These are phyloP conservation scores for Onchidella celtica DNA, from an alignment of 2,888 invertebrate species.

Conservation along the genomic window DNA sequence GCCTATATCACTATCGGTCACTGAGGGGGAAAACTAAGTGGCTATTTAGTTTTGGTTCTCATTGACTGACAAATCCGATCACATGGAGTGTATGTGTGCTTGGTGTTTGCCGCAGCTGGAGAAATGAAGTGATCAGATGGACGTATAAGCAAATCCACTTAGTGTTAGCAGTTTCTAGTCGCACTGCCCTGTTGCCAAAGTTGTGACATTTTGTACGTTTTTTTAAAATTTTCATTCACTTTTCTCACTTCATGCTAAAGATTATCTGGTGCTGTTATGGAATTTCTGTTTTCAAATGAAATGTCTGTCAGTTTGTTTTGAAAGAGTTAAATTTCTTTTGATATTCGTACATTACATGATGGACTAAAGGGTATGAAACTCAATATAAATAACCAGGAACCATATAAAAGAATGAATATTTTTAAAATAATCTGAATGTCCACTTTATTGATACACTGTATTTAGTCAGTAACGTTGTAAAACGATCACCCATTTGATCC, in stretches of 20 bases:
- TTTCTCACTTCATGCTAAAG: background rate
- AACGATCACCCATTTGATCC: background rate
- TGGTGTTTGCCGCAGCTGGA: background rate
- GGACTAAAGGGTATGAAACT: background rate
- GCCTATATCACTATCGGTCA: too few species aligned
- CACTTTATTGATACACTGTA: background rate
- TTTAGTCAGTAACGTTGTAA: too few species aligned
- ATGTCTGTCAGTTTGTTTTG: background rate
- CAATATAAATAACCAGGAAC: background rate
- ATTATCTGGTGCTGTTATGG: background rate
- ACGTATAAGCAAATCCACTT: too few species aligned
- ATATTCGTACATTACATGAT: background rate
- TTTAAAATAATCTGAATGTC: background rate
- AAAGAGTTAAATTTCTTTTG: background rate
- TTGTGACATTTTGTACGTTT: background rate
- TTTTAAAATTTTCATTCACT: background rate
- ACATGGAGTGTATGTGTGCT: background rate
- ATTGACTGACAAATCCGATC: background rate
- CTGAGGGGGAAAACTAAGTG: too few species aligned
- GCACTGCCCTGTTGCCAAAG: constrained; percentile 9
- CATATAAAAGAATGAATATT: background rate
- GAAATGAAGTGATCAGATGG: constrained; percentile 3
- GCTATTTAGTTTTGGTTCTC: background rate
- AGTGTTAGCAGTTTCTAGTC: background rate
- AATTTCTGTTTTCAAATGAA: background rate